These are phyloP conservation scores for Rhodeus uyekii DNA, from an alignment of 2,797 vertebrate genomes.

Conservation along the genomic window DNA sequence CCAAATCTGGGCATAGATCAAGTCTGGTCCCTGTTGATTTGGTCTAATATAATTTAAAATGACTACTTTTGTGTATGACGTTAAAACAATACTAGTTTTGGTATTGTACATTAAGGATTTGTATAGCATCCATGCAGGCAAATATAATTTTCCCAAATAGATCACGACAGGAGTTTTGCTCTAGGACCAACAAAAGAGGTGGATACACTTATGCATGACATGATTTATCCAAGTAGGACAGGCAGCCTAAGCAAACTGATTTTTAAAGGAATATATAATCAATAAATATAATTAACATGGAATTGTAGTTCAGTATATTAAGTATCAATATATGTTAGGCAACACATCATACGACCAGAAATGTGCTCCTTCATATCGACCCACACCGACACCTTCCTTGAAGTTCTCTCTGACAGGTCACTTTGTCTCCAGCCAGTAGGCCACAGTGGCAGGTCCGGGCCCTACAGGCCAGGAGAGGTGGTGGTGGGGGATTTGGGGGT, in stretches of 20 bases:
- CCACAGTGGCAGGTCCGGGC: conserved; percentile 40
- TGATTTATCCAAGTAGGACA: too few relatives aligned
- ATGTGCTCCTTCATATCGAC: not conserved
- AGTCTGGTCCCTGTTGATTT: conserved; percentile 16
- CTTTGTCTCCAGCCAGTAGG: conserved; percentile 39
- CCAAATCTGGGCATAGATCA: conserved; percentile 8
- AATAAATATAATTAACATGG: not conserved
- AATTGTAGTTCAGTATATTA: not conserved
- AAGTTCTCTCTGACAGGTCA: not conserved
- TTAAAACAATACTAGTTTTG: not conserved
- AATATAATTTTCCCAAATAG: not conserved
- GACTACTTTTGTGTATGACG: not conserved
- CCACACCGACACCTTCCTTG: conserved; percentile 6
- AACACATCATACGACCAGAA: not conserved
- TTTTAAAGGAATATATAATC: not conserved
- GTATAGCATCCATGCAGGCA: not conserved
- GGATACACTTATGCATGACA: not conserved
- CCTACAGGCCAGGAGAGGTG: conserved; percentile 62
- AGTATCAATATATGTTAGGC: not conserved
- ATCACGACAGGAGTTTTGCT: not conserved
- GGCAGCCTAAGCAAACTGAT: not conserved
- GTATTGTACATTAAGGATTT: not conserved
- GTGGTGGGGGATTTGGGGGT: conserved; percentile 66
- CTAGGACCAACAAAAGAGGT: not conserved
- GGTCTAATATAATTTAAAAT: not conserved